Evolutionary conservation across 2,113 vertebrate species (phyloP), one percentile per base, ranked within the genome.

Genomic region (Labrus mixtus): DNA sequence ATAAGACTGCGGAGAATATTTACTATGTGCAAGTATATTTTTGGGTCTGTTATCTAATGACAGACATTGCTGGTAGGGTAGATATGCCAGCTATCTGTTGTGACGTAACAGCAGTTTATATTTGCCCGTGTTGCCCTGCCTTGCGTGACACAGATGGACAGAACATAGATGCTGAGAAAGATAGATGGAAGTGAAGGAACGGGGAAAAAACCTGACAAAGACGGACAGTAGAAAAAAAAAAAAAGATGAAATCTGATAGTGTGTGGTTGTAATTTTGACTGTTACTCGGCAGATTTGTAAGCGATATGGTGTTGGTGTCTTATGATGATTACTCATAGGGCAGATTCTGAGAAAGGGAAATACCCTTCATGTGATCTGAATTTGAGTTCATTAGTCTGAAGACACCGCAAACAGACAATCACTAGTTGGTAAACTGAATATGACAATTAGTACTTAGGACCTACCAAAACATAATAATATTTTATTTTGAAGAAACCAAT

Each of bases 271-370:
- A 10, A 15, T 45, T 73, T 61, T 70, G 46, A 41, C 22, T 17
- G 37, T 22, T 39, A 68, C 62, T 68, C 58, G 69, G 10, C 48
- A 36, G 29, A 33, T 33, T 33, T 33, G 29, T 33, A 51, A 9
- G 3, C n/a, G 23, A 16, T 25, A 15, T 4, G 23, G 56, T 73
- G 58, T 63, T 29, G 87, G 83, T 87, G 86, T 93, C 91, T 81
- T 37, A 10, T 91, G 92, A 93, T 92, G 92, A 92, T 90, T 87
- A 85, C 92, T 93, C 91, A 86, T 92, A 92, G 92, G 92, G 90
- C 90, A 92, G 91, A 93, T 92, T 94, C 89, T 93, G 93, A 92
- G 10, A 50, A 78, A 62, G 78, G 88, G 60, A 62, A 1, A 83
- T 22, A 61, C 68, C 82, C 84, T 85, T 88, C 73, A 50, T 79